Evolutionary conservation across 2,888 invertebrate species (phyloP).

Genomic region (Brachyptera risi): DNA sequence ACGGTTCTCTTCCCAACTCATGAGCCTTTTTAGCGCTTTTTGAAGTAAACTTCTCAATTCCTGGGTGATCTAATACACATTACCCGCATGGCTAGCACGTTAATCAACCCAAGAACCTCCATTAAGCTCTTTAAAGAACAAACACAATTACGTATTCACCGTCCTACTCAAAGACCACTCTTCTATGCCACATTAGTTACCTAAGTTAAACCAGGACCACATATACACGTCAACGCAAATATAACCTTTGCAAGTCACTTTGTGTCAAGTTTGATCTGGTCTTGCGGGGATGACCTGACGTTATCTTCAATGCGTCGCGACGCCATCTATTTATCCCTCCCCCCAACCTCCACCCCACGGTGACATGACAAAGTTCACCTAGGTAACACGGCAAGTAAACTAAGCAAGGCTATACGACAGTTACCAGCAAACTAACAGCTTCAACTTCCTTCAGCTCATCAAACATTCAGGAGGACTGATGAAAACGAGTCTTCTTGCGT

Average conservation of each 20-base stretch:
- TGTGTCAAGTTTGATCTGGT: slow-evolving; percentile 26
- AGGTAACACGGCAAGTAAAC: slow-evolving; percentile 1
- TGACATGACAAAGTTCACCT: slow-evolving; percentile 20
- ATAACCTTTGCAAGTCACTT: slow-evolving; percentile 23
- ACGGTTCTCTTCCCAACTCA: too few relatives aligned
- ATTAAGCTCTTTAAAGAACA: slow-evolving; percentile 2
- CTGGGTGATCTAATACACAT: too few relatives aligned
- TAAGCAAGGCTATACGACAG: too few relatives aligned
- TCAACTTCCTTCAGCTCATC: slow-evolving; percentile 32
- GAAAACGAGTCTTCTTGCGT: slow-evolving; percentile 35
- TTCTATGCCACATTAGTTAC: slow-evolving; percentile 2
- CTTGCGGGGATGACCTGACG: slow-evolving; percentile 15
- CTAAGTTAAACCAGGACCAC: neutral
- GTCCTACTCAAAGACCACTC: neutral
- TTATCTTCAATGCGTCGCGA: slow-evolving; percentile 1
- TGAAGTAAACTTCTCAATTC: too few relatives aligned
- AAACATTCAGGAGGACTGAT: slow-evolving; percentile 36
- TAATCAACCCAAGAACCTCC: too few relatives aligned
- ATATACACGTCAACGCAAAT: slow-evolving; percentile 6
- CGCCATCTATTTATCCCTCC: slow-evolving; percentile 2
- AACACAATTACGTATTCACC: neutral
- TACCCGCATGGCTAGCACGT: too few relatives aligned
- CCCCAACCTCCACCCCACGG: slow-evolving; percentile 1
- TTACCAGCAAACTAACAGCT: slow-evolving; percentile 26
- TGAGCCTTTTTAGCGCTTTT: too few relatives aligned